Evolutionary conservation across 2,888 invertebrate species (phyloP), one percentile per base, ranked within the genome.

Genomic region (Cerastis rubricosa): DNA sequence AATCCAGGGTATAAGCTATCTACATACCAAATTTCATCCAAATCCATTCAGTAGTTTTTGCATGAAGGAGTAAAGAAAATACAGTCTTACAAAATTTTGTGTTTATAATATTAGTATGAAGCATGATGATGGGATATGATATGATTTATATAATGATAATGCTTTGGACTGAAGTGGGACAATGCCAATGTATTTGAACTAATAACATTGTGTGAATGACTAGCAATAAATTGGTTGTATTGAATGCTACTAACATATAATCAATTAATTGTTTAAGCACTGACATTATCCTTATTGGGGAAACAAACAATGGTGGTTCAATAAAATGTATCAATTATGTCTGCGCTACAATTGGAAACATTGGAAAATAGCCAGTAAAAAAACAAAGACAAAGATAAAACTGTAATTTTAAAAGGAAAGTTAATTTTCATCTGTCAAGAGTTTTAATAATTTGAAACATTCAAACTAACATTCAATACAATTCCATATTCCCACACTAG

Each of bases 181-280:
- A 77, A 47, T 59, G 29, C 49, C 35, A 2, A 68, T 35, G 49
- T 75, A 57, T 76, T 43, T 49, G 54, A 63, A 63, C 54, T 29
- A 80, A 80, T 71, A 71, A 76, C 75, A 70, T 79, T 80, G 17
- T 64, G 22, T 59, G 0, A 47, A 40, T 69, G 75, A 51, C 64
- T 51, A 45, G 25, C 35, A 47, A 35, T 64, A 64, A 64, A 43
- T 61, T 57, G 7, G 43, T 71, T 80, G 35, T 57, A 57, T 74
- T 74, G 35, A 74, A 68, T 63, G 25, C 70, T 51, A 49, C 11
- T n/a, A 68, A n/a, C 14, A 11, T 25, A 35, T 54, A 54, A 71
- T 65, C 47, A 65, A 54, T 71, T 81, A 25, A 76, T 68, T 67
- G 49, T 68, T 5, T n/a, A n/a, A n/a, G 12, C 29, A 47, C n/a